A percentile compares a stretch with the other conserved stretches of the same genome.
Evolutionary conservation across 2,888 invertebrate species (phyloP).

Genomic region (Nomada ferruginata): DNA sequence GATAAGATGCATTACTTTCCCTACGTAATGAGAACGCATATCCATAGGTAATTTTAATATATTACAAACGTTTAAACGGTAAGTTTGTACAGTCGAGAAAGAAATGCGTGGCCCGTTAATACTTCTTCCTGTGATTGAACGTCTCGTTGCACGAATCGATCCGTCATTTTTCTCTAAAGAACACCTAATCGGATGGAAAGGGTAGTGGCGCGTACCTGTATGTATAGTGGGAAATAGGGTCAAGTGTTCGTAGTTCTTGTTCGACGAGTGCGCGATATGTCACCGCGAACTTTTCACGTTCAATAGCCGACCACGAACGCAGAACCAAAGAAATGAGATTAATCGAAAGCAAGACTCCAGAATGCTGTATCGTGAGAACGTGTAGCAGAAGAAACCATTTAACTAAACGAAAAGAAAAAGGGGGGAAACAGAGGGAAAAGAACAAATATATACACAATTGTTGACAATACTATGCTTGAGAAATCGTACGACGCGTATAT

Average conservation of each 20-base stretch:
- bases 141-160: conserved; percentile 49
- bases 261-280: conserved; percentile 37
- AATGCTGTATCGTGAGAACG: conserved; percentile 62
- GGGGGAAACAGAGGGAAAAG: conserved; percentile 24
- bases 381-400: conserved; percentile 61
- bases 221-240: conserved; percentile 1
- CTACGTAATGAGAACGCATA: conserved; percentile 11
- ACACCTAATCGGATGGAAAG: conserved; percentile 1
- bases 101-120: background rate
- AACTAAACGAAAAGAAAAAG: conserved; percentile 41
- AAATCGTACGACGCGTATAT: conserved; percentile 80
- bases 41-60: conserved; percentile 2
- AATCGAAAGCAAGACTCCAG: conserved; percentile 61
- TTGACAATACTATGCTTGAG: conserved; percentile 83
- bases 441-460: conserved; percentile 79
- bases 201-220: conserved; percentile 21
- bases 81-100: background rate
- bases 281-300: conserved; percentile 70
- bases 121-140: conserved; percentile 30
- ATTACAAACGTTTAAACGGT: conserved; percentile 9
- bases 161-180: conserved; percentile 33
- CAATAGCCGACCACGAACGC: conserved; percentile 63
- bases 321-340: conserved; percentile 60
- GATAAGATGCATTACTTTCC: background rate
- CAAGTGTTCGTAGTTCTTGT: conserved; percentile 45